A percentile compares a stretch with the other conserved stretches of the same genome.
phyloP scores from a whole-genome alignment of 1,140 invertebrate species.

The Hermetia illucens region DNA sequence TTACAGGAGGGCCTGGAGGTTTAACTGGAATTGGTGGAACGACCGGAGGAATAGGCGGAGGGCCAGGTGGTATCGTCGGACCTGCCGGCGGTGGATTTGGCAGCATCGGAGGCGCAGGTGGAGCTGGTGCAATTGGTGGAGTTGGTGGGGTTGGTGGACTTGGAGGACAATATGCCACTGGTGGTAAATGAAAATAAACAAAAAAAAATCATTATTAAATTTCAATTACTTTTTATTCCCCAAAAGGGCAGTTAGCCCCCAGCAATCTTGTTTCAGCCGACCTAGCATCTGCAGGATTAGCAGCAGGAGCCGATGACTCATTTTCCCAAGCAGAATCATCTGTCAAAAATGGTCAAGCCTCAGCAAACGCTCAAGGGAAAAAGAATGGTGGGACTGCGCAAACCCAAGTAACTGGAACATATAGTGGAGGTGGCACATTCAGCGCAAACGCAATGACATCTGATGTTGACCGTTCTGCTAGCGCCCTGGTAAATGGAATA shows the following conservation, averaged over 20 bases:
- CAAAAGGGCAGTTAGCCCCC: no score
- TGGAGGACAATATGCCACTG: neutral
- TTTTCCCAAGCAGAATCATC: constrained; percentile 61
- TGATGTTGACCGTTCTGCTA: constrained; percentile 54
- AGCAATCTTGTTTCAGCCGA: no score
- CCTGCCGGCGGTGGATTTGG: constrained; percentile 5
- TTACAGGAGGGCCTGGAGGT: constrained; percentile 4
- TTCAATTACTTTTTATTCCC: no score
- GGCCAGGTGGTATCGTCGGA: neutral
- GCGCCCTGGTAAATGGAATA: constrained; percentile 37
- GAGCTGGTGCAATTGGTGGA: constrained; percentile 4
- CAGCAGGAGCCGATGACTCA: constrained; percentile 34
- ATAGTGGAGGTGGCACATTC: constrained; percentile 58
- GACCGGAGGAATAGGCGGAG: constrained; percentile 6
- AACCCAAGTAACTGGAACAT: constrained; percentile 63
- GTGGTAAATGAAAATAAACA: no score
- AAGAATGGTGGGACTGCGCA: constrained; percentile 55
- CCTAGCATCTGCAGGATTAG: no score
- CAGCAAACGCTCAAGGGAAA: constrained; percentile 57
- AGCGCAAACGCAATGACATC: constrained; percentile 66
- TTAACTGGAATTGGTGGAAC: neutral
- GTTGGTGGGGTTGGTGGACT: neutral
- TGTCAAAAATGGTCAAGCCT: constrained; percentile 53
- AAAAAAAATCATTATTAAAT: no score
- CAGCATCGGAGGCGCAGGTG: constrained; percentile 2